Base-by-base conservation (phyloP, 2,888 invertebrate genomes). In the Sarcophaga carnaria region DNA sequence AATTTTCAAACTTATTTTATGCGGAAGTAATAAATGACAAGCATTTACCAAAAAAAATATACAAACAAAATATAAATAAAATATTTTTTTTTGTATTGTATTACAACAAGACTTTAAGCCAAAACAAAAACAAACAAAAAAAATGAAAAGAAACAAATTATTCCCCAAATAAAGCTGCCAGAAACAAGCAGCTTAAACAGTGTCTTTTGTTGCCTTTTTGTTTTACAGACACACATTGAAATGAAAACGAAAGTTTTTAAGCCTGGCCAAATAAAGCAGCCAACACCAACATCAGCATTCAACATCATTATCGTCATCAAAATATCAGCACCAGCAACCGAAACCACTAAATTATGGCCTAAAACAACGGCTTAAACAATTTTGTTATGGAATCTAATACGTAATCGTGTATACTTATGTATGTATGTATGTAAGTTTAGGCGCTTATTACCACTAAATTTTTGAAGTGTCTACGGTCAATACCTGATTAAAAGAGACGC, bases 1-100 rank as follows among this genome's bases (percentile, higher is more conserved):
- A 14, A 14, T 66, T 37, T 6, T 66, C 14, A 25, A 66, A 20
- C 4, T 49, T 14, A 54, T 54, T 54, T 54, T 0, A 75, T 69
- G 86, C 86, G 86, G 86, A 86, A 86, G 83, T 80, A 74, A 77
- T 83, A 80, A 86, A 83, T 83, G 83, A 69, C 86, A 86, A 74
- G 64, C 80, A 86, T 72, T 69, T 83, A 74, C 67, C 72, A 83
- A 79, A 79, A 62, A 54, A 67, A 60, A 54, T 22, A 47, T 14
- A 49, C 14, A 49, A 49, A 11, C 49, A 54, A 54, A 54, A 54
- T 17, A 54, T 4, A 54, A 54, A 54, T 12, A 54, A 11, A 14
- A 37, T 37, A 6, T 37, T 37, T 37, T 37, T 37, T 27, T 37
- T 6, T 37, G 37, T 6, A 1, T 37, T 37, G 37, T 37, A 37